Base-by-base conservation (phyloP, 1,140 invertebrate genomes). In the Halyomorpha halys region DNA sequence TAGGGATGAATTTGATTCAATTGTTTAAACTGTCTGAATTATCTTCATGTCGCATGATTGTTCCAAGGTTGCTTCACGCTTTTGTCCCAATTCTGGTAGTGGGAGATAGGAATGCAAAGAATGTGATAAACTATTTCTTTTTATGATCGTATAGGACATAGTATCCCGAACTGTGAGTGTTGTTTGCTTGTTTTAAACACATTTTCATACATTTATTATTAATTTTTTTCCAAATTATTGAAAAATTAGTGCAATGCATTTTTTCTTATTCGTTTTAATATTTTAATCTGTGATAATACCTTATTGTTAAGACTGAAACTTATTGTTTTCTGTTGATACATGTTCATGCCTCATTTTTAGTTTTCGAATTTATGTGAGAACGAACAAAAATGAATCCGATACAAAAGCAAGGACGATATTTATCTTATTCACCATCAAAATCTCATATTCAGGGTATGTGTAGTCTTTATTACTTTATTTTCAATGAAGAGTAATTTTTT, bases 351-450 rank as follows among this genome's bases (percentile, higher is more conserved):
- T 39, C 34, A 11, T 39, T 39, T 39, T 6, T 39, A 39, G 34
- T 39, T 39, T 39, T 39, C 18, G 45, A 47, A 34, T 30, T 30
- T 30, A 53, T 56, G 53, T 56, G 53, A 56, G 19, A 56, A 21
- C 18, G 23, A 23, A 56, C 47, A 15, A 63, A 25, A 56, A 69
- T 69, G 68, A 69, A 64, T 62, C 64, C 66, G 19, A 44, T 65
- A 16, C 63, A 65, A 44, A 69, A 69, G 39, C 65, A 62, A 21
- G 54, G 68, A 14, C 54, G 68, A 49, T 69, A 61, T 64, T 39
- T 66, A 47, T 66, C 66, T 44, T 69, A 69, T 47, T 69, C 68
- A 16, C 61, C 68, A 11, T 63, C 65, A 30, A 66, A 53, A 49
- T 60, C 61, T 51, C 61, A 61, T 60, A 65, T 61, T 30, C 65